Evolutionary conservation across 2,797 vertebrate species (phyloP), one percentile per base, ranked within the genome.

Genomic region (Microhierax caerulescens): DNA sequence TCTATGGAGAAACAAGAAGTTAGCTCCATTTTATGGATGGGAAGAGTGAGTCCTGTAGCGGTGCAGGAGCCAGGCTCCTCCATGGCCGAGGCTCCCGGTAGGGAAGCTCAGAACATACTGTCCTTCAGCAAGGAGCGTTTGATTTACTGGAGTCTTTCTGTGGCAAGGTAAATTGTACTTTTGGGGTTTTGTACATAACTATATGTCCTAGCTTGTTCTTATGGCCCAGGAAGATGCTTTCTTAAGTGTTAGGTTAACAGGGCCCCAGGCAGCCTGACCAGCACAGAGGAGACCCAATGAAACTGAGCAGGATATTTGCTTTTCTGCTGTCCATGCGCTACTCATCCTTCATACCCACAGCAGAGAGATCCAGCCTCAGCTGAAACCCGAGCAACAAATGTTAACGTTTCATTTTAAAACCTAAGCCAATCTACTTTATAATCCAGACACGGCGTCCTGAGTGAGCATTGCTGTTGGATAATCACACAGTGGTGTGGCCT

Each of bases 381-480:
- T 39, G 75, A 93, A 95, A 81, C 64, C 93, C 43, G 30, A 95
- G 87, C 93, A 81, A 60, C 85, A 76, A 93, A 88, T 9, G 65
- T 75, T 88, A 94, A 92, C 88, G 3, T 93, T 95, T 94, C 87
- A 36, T 93, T 94, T 93, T 91, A 85, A 95, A 96, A 61, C 82
- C 91, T 72, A 11, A 95, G 93, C 95, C 96, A 88, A 86, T 84
- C 93, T 91, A 88, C 96, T 97, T 97, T 51, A 65, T 90, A 96
- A 95, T 96, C 96, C 95, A 96, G 95, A 88, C 96, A 96, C 87
- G 91, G 87, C 43, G 1, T 95, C 96, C 85, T 37, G 89, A 80
- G 87, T 43, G 85, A 93, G 91, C 93, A 48, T 93, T 95, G 95
- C 96, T 95, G 91, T 57, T 96, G 96, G 96, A 93, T 97, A 97